Evolutionary conservation across 2,797 vertebrate genomes (phyloP), one percentile per base, ranked within the genome.

Genomic region (Epinephelus malabaricus): DNA sequence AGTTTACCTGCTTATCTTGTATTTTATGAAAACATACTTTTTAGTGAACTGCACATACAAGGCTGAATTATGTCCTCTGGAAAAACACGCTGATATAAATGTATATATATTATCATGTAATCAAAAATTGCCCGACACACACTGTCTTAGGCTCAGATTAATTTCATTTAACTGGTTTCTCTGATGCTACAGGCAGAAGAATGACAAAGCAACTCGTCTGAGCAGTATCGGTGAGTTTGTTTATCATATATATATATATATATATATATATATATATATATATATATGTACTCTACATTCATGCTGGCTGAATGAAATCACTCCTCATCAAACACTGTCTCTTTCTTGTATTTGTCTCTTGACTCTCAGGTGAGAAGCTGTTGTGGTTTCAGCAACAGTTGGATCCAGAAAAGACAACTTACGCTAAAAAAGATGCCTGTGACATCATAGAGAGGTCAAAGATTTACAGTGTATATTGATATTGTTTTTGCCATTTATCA

Each of bases 311-410:
- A 10, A 17, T 27, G 0, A 66, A 23, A 17, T 19, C 1, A 2
- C 4, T 21, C 21, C 10, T 14, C 3, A 10, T 34, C 19, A n/a
- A 49, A 51, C 19, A 13, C 0, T 12, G 0, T 62, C 13, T 61
- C 4, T 53, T 6, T 45, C 11, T 15, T 61, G 11, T 25, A 4
- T 46, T n/a, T 77, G 38, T 47, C 8, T 69, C 10, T 71, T 0
- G 4, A 23, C 38, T 71, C 40, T 3, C 64, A 99, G 98, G 98
- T 82, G 98, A 99, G 88, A 99, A 98, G 89, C 94, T 99, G 64
- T 81, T 96, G 47, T 99, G 98, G 98, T 99, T 99, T 95, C 97
- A 98, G 81, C 95, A 66, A 90, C 95, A 97, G 59, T 88, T 99
- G 84, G 96, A 98, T 76, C 92, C 96, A 9, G 45, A 73, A 61